Evolutionary conservation across 2,113 vertebrate genomes (phyloP).

Genomic region (Stegastes partitus): DNA sequence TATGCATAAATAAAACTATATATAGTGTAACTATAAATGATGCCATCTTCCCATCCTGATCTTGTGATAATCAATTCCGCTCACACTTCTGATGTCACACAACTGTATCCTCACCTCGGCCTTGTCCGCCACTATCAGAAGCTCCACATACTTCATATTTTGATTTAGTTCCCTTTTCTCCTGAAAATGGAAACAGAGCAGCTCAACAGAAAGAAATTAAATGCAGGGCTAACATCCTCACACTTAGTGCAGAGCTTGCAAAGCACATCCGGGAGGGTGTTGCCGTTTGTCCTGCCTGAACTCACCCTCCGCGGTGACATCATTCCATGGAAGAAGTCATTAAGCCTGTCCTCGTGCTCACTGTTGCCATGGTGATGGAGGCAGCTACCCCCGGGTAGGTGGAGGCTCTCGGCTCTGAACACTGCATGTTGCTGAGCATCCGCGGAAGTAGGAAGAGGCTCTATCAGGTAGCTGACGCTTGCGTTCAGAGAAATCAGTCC

Average conservation of each 20-base stretch:
- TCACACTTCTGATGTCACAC: not conserved
- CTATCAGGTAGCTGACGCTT: slow-evolving; percentile 92
- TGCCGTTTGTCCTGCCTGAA: not conserved
- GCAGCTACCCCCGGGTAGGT: slow-evolving; percentile 84
- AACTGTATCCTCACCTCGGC: slow-evolving; percentile 89
- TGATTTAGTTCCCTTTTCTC: slow-evolving; percentile 88
- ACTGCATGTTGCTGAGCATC: slow-evolving; percentile 85
- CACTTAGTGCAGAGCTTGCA: slow-evolving; percentile 1
- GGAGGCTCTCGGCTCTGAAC: slow-evolving; percentile 89
- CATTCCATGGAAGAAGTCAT: slow-evolving; percentile 82
- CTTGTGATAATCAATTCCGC: not conserved
- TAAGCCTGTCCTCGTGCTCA: slow-evolving; percentile 51
- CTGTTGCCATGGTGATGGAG: slow-evolving; percentile 74
- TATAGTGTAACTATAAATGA: not conserved
- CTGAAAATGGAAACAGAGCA: slow-evolving; percentile 73
- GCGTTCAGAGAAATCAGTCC: slow-evolving; percentile 90
- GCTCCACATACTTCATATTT: slow-evolving; percentile 93
- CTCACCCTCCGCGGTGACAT: slow-evolving; percentile 85
- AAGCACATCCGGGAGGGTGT: not conserved
- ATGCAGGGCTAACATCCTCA: too few species aligned
- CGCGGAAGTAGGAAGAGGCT: slow-evolving; percentile 84
- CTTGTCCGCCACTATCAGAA: slow-evolving; percentile 94
- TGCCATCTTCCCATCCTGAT: not conserved
- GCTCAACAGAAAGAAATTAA: not conserved
- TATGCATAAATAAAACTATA: not conserved